Conservation (phyloP, 2,113 vertebrate species). For the Acrocephalus arundinaceus region DNA sequence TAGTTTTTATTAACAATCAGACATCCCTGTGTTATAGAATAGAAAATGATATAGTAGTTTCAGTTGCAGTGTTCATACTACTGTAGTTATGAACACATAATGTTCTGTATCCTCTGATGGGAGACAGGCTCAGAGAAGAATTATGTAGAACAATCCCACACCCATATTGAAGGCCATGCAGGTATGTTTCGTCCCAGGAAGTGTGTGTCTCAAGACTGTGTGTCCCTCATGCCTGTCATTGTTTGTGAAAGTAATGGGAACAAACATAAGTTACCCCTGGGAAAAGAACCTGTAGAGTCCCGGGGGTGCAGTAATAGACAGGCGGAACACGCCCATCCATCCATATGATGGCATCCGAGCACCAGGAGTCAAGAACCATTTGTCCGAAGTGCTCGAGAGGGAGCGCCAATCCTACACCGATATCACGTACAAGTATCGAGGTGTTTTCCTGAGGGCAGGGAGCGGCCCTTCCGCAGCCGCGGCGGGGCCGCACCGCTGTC, state of each 20-base stretch:
- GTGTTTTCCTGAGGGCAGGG: fast-evolving
- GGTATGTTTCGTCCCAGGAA: neutral
- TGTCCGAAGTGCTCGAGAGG: too few species aligned
- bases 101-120: neutral
- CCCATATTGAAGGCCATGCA: neutral
- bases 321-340: too few species aligned
- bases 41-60: neutral
- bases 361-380: fast-evolving
- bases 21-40: neutral
- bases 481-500: neutral
- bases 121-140: neutral
- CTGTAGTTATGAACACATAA: neutral
- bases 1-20: neutral
- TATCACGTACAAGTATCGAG: fast-evolving
- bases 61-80: neutral
- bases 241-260: neutral
- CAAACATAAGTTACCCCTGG: neutral
- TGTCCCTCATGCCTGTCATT: neutral
- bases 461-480: neutral
- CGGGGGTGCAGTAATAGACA: neutral
- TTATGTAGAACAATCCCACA: neutral
- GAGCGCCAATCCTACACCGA: neutral
- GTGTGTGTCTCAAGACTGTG: neutral
- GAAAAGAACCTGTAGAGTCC: neutral
- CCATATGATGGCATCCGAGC: fast-evolving